phyloP scores from a whole-genome alignment of 2,888 invertebrate genomes.

The Zootermopsis nevadensis region DNA sequence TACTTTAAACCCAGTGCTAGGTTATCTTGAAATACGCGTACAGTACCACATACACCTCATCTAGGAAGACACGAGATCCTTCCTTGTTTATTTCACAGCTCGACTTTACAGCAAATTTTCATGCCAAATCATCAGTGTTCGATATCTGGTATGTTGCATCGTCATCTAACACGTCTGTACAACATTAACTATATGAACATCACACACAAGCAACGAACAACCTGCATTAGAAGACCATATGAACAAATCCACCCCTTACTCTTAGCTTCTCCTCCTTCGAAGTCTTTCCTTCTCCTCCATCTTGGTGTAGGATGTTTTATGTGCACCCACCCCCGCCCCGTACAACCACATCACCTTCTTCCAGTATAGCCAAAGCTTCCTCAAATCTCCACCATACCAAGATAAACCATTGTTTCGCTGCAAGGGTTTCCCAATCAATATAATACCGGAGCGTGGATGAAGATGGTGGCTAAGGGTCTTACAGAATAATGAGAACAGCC shows the following conservation, averaged over 20 bases:
- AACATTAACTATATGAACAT: background rate
- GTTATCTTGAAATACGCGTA: too few species aligned
- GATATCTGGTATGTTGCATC: background rate
- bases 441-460: constrained; percentile 31
- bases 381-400: constrained; percentile 41
- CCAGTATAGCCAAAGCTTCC: constrained; percentile 15
- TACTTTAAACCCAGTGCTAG: too few species aligned
- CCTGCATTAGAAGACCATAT: constrained; percentile 16
- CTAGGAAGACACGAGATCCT: too few species aligned
- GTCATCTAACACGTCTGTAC: background rate
- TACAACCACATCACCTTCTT: background rate
- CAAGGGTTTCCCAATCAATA: constrained; percentile 43
- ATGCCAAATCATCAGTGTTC: too few species aligned
- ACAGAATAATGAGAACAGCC: constrained; percentile 27
- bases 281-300: constrained; percentile 8
- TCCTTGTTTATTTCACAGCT: too few species aligned
- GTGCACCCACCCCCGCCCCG: constrained; percentile 29
- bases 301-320: constrained; percentile 27
- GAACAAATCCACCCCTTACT: constrained; percentile 16
- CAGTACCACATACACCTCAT: too few species aligned
- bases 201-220: constrained; percentile 7
- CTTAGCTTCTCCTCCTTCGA: background rate
- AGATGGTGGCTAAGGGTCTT: constrained; percentile 22
- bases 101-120: too few species aligned
- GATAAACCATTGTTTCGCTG: constrained; percentile 44